Evolutionary conservation across 2,113 vertebrate genomes (phyloP).

Genomic region (Otocyon megalotis): DNA sequence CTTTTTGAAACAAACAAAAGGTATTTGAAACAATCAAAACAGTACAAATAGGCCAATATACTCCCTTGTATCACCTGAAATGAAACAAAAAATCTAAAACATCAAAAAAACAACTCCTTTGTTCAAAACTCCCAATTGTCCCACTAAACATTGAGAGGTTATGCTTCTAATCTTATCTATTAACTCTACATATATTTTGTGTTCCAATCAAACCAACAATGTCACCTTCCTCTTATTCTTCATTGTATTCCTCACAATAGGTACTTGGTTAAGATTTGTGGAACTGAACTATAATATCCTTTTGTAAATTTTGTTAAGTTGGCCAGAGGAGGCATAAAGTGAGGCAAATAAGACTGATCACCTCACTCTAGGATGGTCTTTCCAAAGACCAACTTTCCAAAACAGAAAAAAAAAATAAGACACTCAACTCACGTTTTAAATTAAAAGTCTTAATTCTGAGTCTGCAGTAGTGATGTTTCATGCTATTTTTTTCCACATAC

Average conservation of each 20-base stretch:
- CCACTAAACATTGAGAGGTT: neutral
- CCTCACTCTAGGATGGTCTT: neutral
- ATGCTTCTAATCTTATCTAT: neutral
- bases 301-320: neutral
- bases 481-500: neutral
- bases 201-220: neutral
- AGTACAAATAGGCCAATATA: neutral
- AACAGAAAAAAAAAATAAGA: neutral
- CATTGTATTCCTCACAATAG: neutral
- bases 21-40: neutral
- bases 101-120: neutral
- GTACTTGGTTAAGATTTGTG: neutral
- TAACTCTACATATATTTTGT: neutral
- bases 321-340: neutral
- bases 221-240: neutral
- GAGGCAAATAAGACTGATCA: neutral
- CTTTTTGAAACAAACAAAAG: neutral
- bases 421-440: neutral
- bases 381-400: neutral
- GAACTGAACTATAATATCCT: neutral
- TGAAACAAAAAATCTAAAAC: neutral
- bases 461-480: neutral
- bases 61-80: neutral
- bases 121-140: neutral
- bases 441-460: conserved; percentile 12